phyloP scores from a whole-genome alignment of 2,113 vertebrate species.

The Nycticorax nycticorax region DNA sequence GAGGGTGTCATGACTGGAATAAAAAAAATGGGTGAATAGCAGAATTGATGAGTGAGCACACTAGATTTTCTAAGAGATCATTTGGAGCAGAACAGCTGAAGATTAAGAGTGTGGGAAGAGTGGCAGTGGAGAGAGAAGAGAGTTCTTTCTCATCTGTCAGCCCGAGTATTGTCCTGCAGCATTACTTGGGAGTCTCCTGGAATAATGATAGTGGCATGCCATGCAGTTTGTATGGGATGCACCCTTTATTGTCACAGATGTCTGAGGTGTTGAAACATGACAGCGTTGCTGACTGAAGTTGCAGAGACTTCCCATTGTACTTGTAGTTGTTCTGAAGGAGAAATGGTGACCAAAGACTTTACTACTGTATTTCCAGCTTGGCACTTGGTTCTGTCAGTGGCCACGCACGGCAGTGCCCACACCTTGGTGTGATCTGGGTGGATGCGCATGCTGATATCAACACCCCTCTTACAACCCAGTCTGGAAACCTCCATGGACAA shows the following conservation, averaged over 20 bases:
- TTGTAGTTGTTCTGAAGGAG: not conserved
- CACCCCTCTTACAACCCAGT: slow-evolving; percentile 89
- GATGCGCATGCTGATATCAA: slow-evolving; percentile 96
- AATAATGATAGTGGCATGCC: not conserved
- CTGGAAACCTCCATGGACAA: slow-evolving; percentile 94
- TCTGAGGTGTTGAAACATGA: not conserved
- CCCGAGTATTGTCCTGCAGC: not conserved
- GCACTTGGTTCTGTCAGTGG: slow-evolving; percentile 91
- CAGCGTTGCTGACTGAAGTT: not conserved
- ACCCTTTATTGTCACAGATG: not conserved
- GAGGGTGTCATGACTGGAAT: not conserved
- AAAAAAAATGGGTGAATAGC: not conserved
- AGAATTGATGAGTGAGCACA: not conserved
- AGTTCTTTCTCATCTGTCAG: not conserved
- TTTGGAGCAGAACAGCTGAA: not conserved
- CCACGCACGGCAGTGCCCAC: slow-evolving; percentile 87
- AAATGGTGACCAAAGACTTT: not conserved
- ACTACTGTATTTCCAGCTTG: slow-evolving; percentile 77
- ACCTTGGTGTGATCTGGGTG: slow-evolving; percentile 94
- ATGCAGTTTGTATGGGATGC: not conserved
- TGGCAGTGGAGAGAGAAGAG: not conserved
- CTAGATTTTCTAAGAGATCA: not conserved
- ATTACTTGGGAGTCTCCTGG: not conserved
- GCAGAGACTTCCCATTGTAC: not conserved
- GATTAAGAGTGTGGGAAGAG: not conserved